These are phyloP conservation scores for Morelia viridis DNA, from an alignment of 2,797 vertebrate species.

Conservation along the genomic window DNA sequence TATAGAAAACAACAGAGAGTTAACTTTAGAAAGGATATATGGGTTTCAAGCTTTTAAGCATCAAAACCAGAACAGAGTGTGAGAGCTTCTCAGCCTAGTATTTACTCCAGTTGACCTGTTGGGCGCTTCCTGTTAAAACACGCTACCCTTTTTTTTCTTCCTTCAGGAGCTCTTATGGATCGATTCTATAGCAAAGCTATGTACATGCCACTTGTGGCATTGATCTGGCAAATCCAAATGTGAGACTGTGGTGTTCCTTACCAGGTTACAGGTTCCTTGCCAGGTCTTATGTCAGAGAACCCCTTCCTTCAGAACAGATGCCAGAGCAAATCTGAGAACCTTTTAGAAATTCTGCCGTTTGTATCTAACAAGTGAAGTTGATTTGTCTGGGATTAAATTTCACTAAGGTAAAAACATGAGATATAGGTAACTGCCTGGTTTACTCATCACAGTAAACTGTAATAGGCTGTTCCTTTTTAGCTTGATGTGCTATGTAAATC, in stretches of 20 bases:
- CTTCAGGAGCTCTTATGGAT: not conserved
- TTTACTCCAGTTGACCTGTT: no score
- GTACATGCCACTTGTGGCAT: not conserved
- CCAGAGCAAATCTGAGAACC: not conserved
- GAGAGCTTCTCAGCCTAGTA: not conserved
- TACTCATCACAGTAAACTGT: no score
- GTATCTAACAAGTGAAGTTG: not conserved
- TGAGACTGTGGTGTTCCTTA: not conserved
- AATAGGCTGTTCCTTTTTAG: no score
- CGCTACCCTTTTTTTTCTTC: no score
- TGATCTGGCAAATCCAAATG: not conserved
- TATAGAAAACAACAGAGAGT: not conserved
- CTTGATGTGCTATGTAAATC: no score
- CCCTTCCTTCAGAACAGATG: not conserved
- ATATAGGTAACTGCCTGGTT: no score
- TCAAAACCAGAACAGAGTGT: not conserved
- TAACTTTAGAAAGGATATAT: not conserved
- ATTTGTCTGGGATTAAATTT: no score
- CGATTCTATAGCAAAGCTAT: not conserved
- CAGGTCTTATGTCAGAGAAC: not conserved
- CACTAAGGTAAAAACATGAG: no score
- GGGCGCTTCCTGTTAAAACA: not conserved
- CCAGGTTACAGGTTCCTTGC: not conserved
- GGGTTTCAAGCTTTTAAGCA: no score
- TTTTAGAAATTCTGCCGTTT: not conserved